phyloP scores from a whole-genome alignment of 2,888 invertebrate species.

The Ditula angustiorana region DNA sequence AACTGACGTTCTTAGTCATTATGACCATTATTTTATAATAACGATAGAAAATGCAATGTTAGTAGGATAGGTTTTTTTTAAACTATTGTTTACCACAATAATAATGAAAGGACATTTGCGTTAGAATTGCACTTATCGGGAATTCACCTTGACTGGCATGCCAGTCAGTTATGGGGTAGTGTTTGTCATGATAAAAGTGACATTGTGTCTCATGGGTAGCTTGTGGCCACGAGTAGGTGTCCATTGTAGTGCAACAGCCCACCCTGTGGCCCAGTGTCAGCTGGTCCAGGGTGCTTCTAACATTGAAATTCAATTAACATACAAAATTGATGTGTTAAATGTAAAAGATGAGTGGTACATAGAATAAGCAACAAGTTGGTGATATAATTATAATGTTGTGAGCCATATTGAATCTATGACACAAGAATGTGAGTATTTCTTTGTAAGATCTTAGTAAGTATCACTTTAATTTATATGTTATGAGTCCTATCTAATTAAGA shows the following conservation, averaged over 20 bases:
- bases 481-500: slow-evolving; percentile 4
- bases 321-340: background rate
- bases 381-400: slow-evolving; percentile 9
- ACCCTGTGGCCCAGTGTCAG: background rate
- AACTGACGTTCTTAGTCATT: no score
- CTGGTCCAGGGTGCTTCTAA: background rate
- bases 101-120: no score
- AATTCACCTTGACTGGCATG: no score
- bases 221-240: no score
- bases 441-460: slow-evolving; percentile 62
- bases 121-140: no score
- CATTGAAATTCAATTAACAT: background rate
- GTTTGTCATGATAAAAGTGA: no score
- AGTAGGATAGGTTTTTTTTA: no score
- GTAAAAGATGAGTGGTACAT: slow-evolving; percentile 15
- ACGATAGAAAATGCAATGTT: no score
- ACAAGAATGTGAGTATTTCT: slow-evolving; percentile 33
- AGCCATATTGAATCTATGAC: slow-evolving; percentile 15
- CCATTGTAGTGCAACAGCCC: background rate
- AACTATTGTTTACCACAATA: no score
- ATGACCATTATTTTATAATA: no score
- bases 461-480: slow-evolving; percentile 59
- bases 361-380: slow-evolving; percentile 26
- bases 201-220: no score
- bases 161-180: no score